Conservation (phyloP, 1,140 invertebrate genomes). For the Leptestheria dahalacensis region DNA sequence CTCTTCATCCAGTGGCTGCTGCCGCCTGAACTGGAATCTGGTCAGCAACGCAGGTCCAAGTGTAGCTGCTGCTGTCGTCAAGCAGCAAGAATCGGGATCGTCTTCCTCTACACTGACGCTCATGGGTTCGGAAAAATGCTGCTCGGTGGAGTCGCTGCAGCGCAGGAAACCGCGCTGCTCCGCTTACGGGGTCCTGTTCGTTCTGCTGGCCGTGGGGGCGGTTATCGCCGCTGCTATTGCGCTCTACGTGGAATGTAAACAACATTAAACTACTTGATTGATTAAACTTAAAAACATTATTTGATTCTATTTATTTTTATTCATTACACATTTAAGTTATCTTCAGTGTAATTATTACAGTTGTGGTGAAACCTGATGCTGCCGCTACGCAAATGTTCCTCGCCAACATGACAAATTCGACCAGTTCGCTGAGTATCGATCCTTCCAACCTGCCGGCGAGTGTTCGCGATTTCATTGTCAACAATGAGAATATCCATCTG, state of each 20-base stretch:
- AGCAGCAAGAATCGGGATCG: not conserved
- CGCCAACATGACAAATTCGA: too few species aligned
- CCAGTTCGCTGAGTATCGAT: not conserved
- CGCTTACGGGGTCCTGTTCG: not conserved
- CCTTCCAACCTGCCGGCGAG: not conserved
- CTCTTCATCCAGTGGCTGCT: not conserved
- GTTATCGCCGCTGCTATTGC: not conserved
- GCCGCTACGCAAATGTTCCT: not conserved
- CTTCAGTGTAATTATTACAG: too few species aligned
- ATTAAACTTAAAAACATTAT: too few species aligned
- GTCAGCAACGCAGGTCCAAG: not conserved
- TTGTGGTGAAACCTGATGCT: not conserved
- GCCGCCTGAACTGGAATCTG: not conserved
- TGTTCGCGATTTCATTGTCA: not conserved
- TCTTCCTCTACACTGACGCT: too few species aligned
- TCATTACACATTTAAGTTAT: too few species aligned
- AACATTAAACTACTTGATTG: not conserved
- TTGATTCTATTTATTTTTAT: too few species aligned
- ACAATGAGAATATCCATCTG: not conserved
- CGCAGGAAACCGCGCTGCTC: not conserved
- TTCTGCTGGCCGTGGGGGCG: not conserved
- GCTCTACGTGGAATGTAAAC: constrained; percentile 8
- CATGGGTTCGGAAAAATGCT: not conserved
- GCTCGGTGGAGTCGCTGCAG: not conserved
- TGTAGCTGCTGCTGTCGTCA: not conserved